Conservation (phyloP, 2,888 invertebrate genomes). For the Lepeophtheirus nordmannii region DNA sequence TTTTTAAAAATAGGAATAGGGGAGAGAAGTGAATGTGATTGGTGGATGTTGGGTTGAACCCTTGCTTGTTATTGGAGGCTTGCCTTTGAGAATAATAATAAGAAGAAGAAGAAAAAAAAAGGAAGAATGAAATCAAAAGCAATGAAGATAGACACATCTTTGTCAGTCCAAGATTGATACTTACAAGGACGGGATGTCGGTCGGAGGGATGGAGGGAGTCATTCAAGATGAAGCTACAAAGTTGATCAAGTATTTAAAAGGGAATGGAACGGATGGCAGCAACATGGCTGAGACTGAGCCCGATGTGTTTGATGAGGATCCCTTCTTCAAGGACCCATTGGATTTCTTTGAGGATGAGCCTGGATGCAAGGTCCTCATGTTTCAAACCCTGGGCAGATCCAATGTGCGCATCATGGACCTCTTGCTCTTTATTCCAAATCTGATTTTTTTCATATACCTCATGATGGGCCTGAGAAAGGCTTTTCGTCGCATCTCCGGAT, state of each 20-base stretch:
- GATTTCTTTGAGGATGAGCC: slow-evolving; percentile 7
- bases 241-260: neutral
- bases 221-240: neutral
- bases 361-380: slow-evolving; percentile 7
- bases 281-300: neutral
- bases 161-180: too few species aligned
- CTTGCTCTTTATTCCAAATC: neutral
- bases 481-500: neutral
- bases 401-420: neutral
- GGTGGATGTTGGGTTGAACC: too few species aligned
- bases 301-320: neutral
- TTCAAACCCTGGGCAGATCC: neutral
- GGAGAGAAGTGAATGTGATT: too few species aligned
- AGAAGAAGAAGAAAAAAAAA: too few species aligned
- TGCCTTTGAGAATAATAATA: too few species aligned
- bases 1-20: too few species aligned
- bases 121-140: too few species aligned
- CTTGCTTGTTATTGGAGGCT: too few species aligned
- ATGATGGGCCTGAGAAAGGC: neutral
- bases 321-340: slow-evolving; percentile 12
- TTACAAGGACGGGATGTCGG: neutral
- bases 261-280: neutral
- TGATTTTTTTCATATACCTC: slow-evolving; percentile 2
- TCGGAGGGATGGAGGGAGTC: neutral
- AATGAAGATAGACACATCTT: too few species aligned